Conservation (phyloP, 1,140 invertebrate species). For the Leptopilina boulardi region DNA sequence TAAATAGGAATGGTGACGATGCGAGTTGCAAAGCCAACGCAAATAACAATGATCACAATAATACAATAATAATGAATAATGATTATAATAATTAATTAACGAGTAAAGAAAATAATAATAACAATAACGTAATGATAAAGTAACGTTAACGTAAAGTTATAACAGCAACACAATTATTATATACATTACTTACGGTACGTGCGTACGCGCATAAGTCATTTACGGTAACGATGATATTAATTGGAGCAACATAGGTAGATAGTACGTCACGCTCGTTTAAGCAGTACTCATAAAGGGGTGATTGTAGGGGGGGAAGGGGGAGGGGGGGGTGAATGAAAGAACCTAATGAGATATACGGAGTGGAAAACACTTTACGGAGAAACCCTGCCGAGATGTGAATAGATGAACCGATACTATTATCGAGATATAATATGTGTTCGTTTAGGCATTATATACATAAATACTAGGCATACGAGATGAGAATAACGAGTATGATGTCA, state of each 20-base stretch:
- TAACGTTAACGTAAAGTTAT: constrained; percentile 42
- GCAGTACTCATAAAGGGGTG: constrained; percentile 40
- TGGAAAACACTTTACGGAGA: constrained; percentile 41
- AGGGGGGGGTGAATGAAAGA: constrained; percentile 22
- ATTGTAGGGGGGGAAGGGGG: constrained; percentile 25
- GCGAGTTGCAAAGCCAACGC: constrained; percentile 40
- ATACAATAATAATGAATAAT: constrained; percentile 53
- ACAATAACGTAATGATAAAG: constrained; percentile 52
- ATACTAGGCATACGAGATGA: constrained; percentile 43
- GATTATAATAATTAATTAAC: constrained; percentile 45
- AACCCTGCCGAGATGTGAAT: constrained; percentile 43
- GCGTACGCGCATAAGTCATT: constrained; percentile 35
- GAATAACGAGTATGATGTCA: background rate
- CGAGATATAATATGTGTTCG: constrained; percentile 72
- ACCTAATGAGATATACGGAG: constrained; percentile 35
- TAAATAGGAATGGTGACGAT: constrained; percentile 15
- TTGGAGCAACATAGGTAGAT: constrained; percentile 29
- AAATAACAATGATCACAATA: constrained; percentile 47
- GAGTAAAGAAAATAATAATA: constrained; percentile 47
- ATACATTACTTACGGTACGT: constrained; percentile 43
- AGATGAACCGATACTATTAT: constrained; percentile 58
- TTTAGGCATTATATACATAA: constrained; percentile 70
- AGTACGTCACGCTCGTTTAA: constrained; percentile 30
- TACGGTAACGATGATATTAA: constrained; percentile 42
- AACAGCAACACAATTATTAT: constrained; percentile 44